phyloP scores from a whole-genome alignment of 2,888 invertebrate genomes.

The Lamellibrachia columna region DNA sequence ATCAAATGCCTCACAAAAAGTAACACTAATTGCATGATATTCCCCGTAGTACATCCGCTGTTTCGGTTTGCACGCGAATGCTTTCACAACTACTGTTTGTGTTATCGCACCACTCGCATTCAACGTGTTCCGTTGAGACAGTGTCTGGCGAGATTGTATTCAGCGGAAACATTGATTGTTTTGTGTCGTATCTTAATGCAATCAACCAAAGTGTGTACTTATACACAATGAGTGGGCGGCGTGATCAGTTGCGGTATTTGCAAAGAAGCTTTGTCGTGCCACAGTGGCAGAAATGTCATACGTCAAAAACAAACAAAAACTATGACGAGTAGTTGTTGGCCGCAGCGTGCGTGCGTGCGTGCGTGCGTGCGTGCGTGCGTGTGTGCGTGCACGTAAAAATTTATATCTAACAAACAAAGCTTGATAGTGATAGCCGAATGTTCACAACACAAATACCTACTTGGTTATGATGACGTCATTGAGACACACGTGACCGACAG shows the following conservation, averaged over 20 bases:
- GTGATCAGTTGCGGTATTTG: too few relatives aligned
- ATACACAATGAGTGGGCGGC: neutral
- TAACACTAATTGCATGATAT: neutral
- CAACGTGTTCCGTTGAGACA: neutral
- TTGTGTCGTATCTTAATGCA: neutral
- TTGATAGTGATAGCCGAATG: too few relatives aligned
- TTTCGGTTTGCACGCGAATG: neutral
- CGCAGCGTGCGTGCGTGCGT: neutral
- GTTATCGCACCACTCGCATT: neutral
- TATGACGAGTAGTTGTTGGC: neutral
- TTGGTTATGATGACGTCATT: too few relatives aligned
- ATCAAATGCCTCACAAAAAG: neutral
- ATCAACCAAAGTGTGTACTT: neutral
- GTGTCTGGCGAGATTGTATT: neutral
- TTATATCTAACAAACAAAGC: neutral
- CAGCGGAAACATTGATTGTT: neutral
- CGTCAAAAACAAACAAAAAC: neutral
- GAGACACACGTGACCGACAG: too few relatives aligned
- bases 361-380: conserved; percentile 1
- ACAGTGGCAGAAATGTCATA: too few relatives aligned
- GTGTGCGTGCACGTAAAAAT: neutral
- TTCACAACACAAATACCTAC: too few relatives aligned
- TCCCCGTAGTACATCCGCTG: neutral
- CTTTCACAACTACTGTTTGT: neutral
- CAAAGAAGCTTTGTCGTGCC: too few relatives aligned